Evolutionary conservation across 2,888 invertebrate species (phyloP).

Genomic region (Hesperia comma): DNA sequence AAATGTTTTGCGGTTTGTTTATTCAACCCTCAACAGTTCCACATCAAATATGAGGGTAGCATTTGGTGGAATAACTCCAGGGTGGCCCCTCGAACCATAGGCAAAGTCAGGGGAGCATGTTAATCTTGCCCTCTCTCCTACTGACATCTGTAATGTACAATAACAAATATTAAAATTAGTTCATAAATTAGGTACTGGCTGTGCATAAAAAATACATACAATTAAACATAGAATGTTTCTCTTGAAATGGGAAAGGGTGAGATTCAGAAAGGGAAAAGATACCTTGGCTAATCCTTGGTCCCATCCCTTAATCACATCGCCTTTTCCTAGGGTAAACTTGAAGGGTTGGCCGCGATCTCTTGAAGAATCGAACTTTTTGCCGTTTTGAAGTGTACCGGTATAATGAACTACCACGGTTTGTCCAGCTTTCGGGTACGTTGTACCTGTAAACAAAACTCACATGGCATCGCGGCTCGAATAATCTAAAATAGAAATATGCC

Average conservation of each 20-base stretch:
- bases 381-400: slow-evolving; percentile 94
- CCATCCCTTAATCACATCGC: slow-evolving; percentile 99
- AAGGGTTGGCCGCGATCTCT: slow-evolving; percentile 97
- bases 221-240: too few relatives aligned
- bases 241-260: not conserved
- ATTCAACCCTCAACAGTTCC: slow-evolving; percentile 95
- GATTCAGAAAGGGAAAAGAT: not conserved
- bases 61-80: slow-evolving; percentile 97
- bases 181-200: too few relatives aligned
- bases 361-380: slow-evolving; percentile 97
- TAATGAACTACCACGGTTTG: slow-evolving; percentile 99
- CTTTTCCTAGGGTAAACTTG: slow-evolving; percentile 96
- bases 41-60: slow-evolving; percentile 97
- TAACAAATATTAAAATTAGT: not conserved
- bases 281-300: slow-evolving; percentile 97
- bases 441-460: slow-evolving; percentile 83
- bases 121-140: slow-evolving; percentile 96
- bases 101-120: slow-evolving; percentile 98
- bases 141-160: slow-evolving; percentile 89
- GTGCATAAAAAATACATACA: too few relatives aligned
- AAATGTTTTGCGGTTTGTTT: slow-evolving; percentile 48
- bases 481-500: not conserved
- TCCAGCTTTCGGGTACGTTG: slow-evolving; percentile 95
- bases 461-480: not conserved
- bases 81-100: slow-evolving; percentile 96